Evolutionary conservation across 2,888 invertebrate species (phyloP).

Genomic region (Amiota communis): DNA sequence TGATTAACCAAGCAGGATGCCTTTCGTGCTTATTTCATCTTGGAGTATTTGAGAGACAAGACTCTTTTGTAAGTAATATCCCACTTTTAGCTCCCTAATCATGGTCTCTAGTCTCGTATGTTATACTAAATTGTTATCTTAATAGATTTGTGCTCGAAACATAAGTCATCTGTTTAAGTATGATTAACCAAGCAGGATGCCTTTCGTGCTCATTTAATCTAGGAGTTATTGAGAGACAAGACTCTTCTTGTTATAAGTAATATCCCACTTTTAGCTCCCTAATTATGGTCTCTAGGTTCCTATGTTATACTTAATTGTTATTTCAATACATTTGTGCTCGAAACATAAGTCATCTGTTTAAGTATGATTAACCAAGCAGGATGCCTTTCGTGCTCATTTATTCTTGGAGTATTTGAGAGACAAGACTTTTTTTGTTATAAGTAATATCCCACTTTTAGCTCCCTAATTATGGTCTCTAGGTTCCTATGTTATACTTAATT

Average conservation of each 20-base stretch:
- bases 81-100: slow-evolving; percentile 53
- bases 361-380: slow-evolving; percentile 44
- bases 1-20: slow-evolving; percentile 50
- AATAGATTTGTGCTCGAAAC: slow-evolving; percentile 40
- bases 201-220: slow-evolving; percentile 42
- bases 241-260: not conserved
- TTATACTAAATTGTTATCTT: slow-evolving; percentile 22
- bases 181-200: slow-evolving; percentile 51
- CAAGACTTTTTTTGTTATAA: not conserved
- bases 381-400: slow-evolving; percentile 47
- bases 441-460: slow-evolving; percentile 47
- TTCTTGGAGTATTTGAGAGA: slow-evolving; percentile 50
- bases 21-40: slow-evolving; percentile 40
- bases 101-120: too few species aligned
- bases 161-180: slow-evolving; percentile 52
- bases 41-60: slow-evolving; percentile 56
- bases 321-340: slow-evolving; percentile 40
- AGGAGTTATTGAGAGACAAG: slow-evolving; percentile 50
- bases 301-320: not conserved
- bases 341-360: slow-evolving; percentile 53
- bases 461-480: slow-evolving; percentile 21
- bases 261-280: slow-evolving; percentile 51
- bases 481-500: too few species aligned
- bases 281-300: slow-evolving; percentile 12
- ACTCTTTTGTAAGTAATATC: slow-evolving; percentile 37